phyloP scores from a whole-genome alignment of 2,888 invertebrate species.

The Ceriagrion tenellum region DNA sequence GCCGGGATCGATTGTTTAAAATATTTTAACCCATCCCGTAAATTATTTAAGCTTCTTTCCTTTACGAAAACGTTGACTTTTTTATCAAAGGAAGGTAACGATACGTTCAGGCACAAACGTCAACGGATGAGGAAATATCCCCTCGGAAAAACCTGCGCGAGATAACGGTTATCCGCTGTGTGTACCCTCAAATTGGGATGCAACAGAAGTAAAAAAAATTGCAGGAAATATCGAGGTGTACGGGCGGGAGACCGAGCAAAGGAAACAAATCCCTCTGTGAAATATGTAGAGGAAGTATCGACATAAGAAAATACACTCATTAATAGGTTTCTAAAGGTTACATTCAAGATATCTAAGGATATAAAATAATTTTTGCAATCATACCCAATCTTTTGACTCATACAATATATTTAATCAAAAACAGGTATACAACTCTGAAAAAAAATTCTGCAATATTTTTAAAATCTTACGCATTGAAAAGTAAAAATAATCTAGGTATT shows the following conservation, averaged over 20 bases:
- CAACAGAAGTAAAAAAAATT: background rate
- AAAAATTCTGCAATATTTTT: too few relatives aligned
- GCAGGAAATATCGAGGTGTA: too few relatives aligned
- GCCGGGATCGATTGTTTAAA: background rate
- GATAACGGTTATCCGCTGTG: background rate
- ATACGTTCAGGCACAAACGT: background rate
- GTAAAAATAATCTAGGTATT: too few relatives aligned
- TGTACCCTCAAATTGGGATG: background rate
- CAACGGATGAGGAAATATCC: background rate
- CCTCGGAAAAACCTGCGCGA: background rate
- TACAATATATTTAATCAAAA: too few relatives aligned
- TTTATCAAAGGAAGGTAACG: background rate
- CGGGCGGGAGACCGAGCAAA: too few relatives aligned
- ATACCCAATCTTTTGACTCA: too few relatives aligned
- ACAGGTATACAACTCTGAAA: too few relatives aligned
- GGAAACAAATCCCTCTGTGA: background rate
- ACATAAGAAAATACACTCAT: too few relatives aligned
- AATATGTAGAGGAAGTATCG: background rate
- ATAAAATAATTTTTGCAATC: too few relatives aligned
- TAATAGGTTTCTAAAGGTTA: too few relatives aligned
- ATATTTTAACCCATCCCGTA: background rate
- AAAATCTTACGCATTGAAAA: too few relatives aligned
- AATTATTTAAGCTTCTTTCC: background rate
- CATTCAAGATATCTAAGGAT: too few relatives aligned
- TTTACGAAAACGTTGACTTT: background rate